These are phyloP conservation scores for Fukomys damarensis DNA, from an alignment of 2,113 vertebrate genomes.

Conservation along the genomic window DNA sequence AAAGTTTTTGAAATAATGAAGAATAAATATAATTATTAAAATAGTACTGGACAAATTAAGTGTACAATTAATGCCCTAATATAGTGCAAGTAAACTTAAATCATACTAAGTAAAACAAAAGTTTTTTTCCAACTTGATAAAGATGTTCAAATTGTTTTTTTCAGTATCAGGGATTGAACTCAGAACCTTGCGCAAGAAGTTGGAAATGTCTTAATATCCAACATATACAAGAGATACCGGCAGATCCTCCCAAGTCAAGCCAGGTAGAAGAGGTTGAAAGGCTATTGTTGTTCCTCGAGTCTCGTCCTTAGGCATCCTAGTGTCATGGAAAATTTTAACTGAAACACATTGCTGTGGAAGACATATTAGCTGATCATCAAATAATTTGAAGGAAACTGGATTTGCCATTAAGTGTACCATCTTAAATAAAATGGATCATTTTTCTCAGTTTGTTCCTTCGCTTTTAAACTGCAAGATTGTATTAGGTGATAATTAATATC, in stretches of 20 bases:
- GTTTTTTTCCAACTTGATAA: background rate
- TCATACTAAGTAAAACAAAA: background rate
- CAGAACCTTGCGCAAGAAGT: too few relatives aligned
- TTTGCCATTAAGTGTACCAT: background rate
- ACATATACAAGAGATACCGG: background rate
- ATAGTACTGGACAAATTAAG: background rate
- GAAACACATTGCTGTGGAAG: accelerated
- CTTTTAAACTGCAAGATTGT: background rate
- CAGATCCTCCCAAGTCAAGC: background rate
- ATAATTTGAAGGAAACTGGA: background rate
- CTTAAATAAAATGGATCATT: background rate
- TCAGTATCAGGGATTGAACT: too few relatives aligned
- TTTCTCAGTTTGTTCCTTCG: background rate
- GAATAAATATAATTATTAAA: background rate
- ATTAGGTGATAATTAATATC: background rate
- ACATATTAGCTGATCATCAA: background rate
- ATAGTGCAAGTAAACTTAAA: background rate
- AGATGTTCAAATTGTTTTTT: background rate
- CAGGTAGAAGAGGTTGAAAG: background rate
- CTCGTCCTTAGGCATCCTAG: background rate
- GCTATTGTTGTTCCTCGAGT: background rate
- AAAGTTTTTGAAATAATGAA: background rate
- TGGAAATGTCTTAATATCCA: background rate
- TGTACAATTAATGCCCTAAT: background rate
- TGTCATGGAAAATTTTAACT: background rate